These are phyloP conservation scores for Metridium senile DNA, from an alignment of 92 coral and sea anemone genomes.

Conservation along the genomic window DNA sequence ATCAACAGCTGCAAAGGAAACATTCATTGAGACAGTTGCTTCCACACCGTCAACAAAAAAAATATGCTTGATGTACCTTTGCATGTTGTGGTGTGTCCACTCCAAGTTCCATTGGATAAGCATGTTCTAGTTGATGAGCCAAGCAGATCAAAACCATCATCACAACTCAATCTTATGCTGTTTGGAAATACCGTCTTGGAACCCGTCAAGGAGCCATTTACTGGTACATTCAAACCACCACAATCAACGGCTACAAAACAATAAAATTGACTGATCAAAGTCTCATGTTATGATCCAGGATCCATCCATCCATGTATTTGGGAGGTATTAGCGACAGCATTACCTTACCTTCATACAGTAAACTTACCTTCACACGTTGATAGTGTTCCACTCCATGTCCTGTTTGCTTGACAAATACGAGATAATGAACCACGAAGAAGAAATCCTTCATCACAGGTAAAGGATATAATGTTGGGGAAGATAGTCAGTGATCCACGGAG, in stretches of 20 bases:
- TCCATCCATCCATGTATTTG: background rate
- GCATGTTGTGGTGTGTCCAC: slow-evolving; percentile 60
- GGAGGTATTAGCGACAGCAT: background rate
- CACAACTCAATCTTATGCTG: slow-evolving; percentile 50
- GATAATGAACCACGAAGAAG: slow-evolving; percentile 42
- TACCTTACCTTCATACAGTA: slow-evolving; percentile 9
- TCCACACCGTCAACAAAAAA: too few relatives aligned
- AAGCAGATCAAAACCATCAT: slow-evolving; percentile 69
- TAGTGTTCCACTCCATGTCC: slow-evolving; percentile 50
- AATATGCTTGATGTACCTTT: too few relatives aligned
- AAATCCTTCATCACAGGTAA: slow-evolving; percentile 58
- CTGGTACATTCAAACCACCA: slow-evolving; percentile 43
- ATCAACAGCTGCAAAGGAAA: slow-evolving; percentile 46
- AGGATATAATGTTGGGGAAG: slow-evolving; percentile 43
- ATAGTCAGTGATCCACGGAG: slow-evolving; percentile 22
- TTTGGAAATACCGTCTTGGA: slow-evolving; percentile 61
- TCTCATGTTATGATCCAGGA: too few relatives aligned
- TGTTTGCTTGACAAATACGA: slow-evolving; percentile 50
- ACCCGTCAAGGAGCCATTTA: slow-evolving; percentile 57
- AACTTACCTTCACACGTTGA: slow-evolving; percentile 48
- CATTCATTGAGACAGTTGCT: too few relatives aligned
- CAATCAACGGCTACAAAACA: slow-evolving; percentile 48
- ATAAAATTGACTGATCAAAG: background rate
- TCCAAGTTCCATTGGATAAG: slow-evolving; percentile 71
- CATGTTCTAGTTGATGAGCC: slow-evolving; percentile 60